These are phyloP conservation scores for Heliornis fulica DNA, from an alignment of 2,113 vertebrate genomes.

Conservation along the genomic window DNA sequence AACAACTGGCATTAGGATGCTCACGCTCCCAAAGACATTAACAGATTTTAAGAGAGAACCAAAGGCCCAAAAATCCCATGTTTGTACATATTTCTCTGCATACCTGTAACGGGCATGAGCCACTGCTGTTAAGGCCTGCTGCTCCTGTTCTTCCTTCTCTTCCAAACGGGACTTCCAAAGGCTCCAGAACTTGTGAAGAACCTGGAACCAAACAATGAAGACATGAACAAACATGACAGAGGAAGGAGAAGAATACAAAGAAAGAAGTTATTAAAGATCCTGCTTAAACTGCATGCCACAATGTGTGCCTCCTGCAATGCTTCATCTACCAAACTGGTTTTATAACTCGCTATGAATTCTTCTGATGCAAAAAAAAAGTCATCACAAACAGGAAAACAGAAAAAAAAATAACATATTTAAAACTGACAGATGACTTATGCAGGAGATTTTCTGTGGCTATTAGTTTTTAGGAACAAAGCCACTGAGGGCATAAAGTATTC, in stretches of 20 bases:
- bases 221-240: background rate
- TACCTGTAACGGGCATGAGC: slow-evolving; percentile 79
- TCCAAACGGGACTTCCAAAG: slow-evolving; percentile 79
- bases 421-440: background rate
- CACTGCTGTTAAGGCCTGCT: slow-evolving; percentile 46
- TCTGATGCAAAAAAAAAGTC: background rate
- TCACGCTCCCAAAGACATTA: background rate
- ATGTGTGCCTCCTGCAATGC: background rate
- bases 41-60: background rate
- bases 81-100: background rate
- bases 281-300: background rate
- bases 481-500: background rate
- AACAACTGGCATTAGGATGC: background rate
- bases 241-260: background rate
- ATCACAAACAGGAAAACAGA: background rate
- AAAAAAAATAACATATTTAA: background rate
- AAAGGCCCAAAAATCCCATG: background rate
- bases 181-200: slow-evolving; percentile 78
- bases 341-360: background rate
- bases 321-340: background rate
- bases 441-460: background rate
- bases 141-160: slow-evolving; percentile 76
- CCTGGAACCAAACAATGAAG: slow-evolving; percentile 60
- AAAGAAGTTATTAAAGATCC: background rate
- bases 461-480: background rate